Evolutionary conservation across 2,888 invertebrate species (phyloP).

Genomic region (Agrotis exclamationis): DNA sequence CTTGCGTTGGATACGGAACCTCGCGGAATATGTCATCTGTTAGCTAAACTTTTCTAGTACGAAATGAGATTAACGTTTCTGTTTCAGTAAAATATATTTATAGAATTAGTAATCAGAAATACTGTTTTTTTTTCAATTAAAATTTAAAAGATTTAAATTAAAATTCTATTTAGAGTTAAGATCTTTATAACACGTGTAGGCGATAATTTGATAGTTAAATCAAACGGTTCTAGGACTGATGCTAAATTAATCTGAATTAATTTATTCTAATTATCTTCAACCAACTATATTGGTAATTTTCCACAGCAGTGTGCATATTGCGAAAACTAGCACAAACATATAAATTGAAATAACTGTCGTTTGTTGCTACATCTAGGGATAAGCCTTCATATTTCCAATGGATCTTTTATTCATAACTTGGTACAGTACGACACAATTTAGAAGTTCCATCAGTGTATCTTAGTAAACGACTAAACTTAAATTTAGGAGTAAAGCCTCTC

Average conservation of each 20-base stretch:
- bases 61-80: not conserved
- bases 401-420: slow-evolving; percentile 57
- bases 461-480: not conserved
- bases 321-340: slow-evolving; percentile 22
- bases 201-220: not conserved
- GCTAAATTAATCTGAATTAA: not conserved
- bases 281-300: not conserved
- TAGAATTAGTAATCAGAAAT: too few relatives aligned
- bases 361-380: slow-evolving; percentile 27
- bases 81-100: not conserved
- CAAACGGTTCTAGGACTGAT: not conserved
- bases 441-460: slow-evolving; percentile 3
- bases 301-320: slow-evolving; percentile 12
- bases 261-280: not conserved
- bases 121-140: too few relatives aligned
- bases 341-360: slow-evolving; percentile 41
- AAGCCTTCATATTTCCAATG: slow-evolving; percentile 39
- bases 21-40: slow-evolving; percentile 11
- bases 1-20: slow-evolving; percentile 9
- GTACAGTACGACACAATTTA: slow-evolving; percentile 19
- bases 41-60: slow-evolving; percentile 19
- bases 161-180: too few relatives aligned
- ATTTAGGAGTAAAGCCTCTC: too few relatives aligned
- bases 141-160: too few relatives aligned
- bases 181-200: not conserved